Conservation (phyloP, 2,888 invertebrate species). For the Pristionchus exspectatus region DNA sequence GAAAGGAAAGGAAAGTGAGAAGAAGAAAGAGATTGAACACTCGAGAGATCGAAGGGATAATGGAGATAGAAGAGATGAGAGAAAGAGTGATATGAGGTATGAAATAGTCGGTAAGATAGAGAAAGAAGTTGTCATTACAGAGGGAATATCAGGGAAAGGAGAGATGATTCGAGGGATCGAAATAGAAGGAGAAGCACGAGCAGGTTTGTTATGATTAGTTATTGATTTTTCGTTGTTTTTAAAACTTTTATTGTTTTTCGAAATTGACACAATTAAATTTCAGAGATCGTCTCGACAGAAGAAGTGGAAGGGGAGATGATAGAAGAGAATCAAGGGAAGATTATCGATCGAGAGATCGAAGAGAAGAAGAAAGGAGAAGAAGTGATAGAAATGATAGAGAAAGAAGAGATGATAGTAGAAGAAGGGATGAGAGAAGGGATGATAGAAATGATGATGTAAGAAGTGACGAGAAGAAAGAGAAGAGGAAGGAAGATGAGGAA, state of each 20-base stretch:
- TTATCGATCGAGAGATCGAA: constrained; percentile 18
- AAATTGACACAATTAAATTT: neutral
- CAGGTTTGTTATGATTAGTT: neutral
- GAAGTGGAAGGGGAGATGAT: neutral
- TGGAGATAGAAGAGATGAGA: neutral
- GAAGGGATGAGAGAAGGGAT: neutral
- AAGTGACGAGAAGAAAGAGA: neutral
- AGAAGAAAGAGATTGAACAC: neutral
- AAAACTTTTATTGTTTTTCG: neutral
- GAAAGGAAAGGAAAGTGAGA: neutral
- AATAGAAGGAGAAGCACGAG: neutral
- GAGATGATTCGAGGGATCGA: constrained; percentile 2
- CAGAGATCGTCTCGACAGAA: neutral
- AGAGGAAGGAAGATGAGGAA: neutral
- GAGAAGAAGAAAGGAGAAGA: neutral
- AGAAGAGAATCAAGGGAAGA: neutral
- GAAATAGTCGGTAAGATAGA: neutral
- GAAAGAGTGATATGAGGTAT: neutral
- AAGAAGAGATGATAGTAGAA: constrained; percentile 15
- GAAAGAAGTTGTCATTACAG: neutral
- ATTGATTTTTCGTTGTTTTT: neutral
- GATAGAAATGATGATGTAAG: neutral
- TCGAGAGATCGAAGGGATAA: constrained; percentile 3
- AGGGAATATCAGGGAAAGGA: neutral
- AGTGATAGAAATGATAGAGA: constrained; percentile 1